Base-by-base conservation (phyloP, 2,888 invertebrate species). In the Phaonia tiefii region DNA sequence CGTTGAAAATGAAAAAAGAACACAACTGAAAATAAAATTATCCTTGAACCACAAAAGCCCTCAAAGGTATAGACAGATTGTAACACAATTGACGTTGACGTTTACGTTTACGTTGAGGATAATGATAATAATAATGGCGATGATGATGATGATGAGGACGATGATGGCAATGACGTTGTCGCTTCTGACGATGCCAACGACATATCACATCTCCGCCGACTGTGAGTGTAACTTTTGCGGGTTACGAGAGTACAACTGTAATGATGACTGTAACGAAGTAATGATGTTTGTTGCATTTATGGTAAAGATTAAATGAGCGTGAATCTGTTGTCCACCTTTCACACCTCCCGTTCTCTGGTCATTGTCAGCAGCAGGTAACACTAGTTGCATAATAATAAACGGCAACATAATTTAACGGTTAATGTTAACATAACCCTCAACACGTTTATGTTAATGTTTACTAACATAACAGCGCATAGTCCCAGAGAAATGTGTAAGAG, bases 331-430 rank as follows among this genome's bases (percentile, higher is more conserved):
- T n/a, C n/a, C n/a, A n/a, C n/a, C n/a, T n/a, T n/a, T n/a, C 60
- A 54, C 22, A 42, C 13, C 13, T 39, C 65, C 46, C 56, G 8
- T 2, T 13, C 25, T 1, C 22, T 20, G 51, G 20, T 20, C 22
- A 1, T 51, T 8, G 7, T 25, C 3, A 25, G 3, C 46, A n/a
- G 54, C 71, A n/a, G 11, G 20, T 42, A 42, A 75, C 77, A 80
- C 80, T 75, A 81, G 80, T 81, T 81, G 80, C 80, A 81, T 72
- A 60, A 71, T 60, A 51, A 63, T 63, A 42, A 42, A 63, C 22
- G 42, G 20, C 20, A 7, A 58, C 31, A 31, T 31, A 31, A 31
- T 31, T 31, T 31, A 20, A 25, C 25, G 22, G 54, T 25, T 25
- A 54, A 22, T 2, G 10, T 22, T 7, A 20, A 54, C 22, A 79